These are phyloP conservation scores for Leistus spinibarbis DNA, from an alignment of 2,888 invertebrate genomes.

Conservation along the genomic window DNA sequence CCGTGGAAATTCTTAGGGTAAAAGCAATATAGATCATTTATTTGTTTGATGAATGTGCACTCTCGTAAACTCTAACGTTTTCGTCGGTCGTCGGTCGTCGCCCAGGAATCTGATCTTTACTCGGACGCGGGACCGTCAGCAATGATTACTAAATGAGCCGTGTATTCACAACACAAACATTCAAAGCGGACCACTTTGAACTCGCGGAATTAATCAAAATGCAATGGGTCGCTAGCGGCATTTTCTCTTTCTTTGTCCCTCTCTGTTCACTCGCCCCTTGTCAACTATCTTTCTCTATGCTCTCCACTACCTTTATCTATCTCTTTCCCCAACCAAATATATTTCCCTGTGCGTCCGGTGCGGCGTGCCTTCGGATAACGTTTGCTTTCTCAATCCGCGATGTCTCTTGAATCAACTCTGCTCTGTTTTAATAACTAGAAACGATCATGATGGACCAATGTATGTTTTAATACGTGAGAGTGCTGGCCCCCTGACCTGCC, in stretches of 20 bases:
- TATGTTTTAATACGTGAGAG: background rate
- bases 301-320: background rate
- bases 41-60: slow-evolving; percentile 10
- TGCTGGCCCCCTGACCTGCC: background rate
- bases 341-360: background rate
- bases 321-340: background rate
- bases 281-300: background rate
- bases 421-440: background rate
- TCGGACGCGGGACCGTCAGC: background rate
- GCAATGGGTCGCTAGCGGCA: slow-evolving; percentile 1
- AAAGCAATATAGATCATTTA: slow-evolving; percentile 1
- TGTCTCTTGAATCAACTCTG: background rate
- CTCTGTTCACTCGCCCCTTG: background rate
- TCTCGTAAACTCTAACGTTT: background rate
- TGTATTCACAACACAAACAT: slow-evolving; percentile 24
- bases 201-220: slow-evolving; percentile 22
- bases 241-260: background rate
- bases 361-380: background rate
- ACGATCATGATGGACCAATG: background rate
- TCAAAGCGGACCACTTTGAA: slow-evolving; percentile 21
- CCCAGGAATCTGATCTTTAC: background rate
- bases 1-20: slow-evolving; percentile 1
- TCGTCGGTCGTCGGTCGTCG: too few relatives aligned
- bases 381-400: background rate
- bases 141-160: slow-evolving; percentile 24